Conservation (phyloP, 2,888 invertebrate species). For the Magallana nippona region DNA sequence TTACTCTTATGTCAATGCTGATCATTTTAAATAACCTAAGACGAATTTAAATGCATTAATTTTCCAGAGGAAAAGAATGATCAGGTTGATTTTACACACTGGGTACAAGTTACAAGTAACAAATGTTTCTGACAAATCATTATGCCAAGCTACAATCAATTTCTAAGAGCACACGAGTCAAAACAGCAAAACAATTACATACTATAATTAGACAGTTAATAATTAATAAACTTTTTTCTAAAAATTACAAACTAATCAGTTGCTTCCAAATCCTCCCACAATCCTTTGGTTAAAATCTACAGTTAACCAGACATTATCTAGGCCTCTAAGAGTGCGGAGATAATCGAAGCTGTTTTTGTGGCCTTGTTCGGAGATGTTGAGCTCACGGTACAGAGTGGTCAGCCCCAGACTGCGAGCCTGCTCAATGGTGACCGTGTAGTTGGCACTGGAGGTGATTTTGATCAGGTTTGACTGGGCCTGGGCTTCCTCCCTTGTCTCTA, state of each 20-base stretch:
- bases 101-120: too few species aligned
- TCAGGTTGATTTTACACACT: too few species aligned
- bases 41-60: too few species aligned
- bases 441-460: slow-evolving; percentile 59
- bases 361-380: slow-evolving; percentile 63
- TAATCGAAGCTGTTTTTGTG: slow-evolving; percentile 74
- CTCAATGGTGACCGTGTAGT: slow-evolving; percentile 70
- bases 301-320: slow-evolving; percentile 69
- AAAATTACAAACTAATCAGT: not conserved
- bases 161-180: too few species aligned
- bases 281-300: slow-evolving; percentile 74
- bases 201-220: not conserved
- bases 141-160: too few species aligned
- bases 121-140: too few species aligned
- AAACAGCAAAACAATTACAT: too few species aligned
- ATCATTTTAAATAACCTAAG: too few species aligned
- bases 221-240: not conserved
- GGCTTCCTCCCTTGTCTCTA: slow-evolving; percentile 64
- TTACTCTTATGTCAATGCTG: too few species aligned
- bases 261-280: slow-evolving; percentile 53
- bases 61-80: too few species aligned
- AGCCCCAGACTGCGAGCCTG: slow-evolving; percentile 67
- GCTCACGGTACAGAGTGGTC: slow-evolving; percentile 61
- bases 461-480: slow-evolving; percentile 62
- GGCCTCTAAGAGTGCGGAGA: slow-evolving; percentile 68